These are phyloP conservation scores for Drosophila neotestacea DNA, from an alignment of 2,888 invertebrate genomes.

Conservation along the genomic window DNA sequence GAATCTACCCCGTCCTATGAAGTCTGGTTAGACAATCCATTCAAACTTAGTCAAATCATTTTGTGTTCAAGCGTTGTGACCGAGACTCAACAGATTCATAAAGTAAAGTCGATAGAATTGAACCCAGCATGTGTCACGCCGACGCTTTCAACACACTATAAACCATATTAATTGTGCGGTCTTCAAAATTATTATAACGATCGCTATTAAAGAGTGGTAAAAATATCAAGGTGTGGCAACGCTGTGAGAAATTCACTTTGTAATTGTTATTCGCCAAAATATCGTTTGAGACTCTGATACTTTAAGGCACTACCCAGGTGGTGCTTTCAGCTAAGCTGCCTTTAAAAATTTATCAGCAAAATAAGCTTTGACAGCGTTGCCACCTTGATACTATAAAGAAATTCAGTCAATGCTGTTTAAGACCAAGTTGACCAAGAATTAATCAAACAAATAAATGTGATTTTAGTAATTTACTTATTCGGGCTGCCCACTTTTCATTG, in stretches of 20 bases:
- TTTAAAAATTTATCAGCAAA: too few species aligned
- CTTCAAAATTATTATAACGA: too few species aligned
- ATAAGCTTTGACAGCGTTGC: not conserved
- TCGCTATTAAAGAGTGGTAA: not conserved
- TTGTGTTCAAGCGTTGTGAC: conserved; percentile 17
- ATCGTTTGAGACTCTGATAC: not conserved
- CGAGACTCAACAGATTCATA: conserved; percentile 32
- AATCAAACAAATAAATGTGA: not conserved
- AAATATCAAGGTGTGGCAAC: not conserved
- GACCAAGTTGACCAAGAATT: not conserved
- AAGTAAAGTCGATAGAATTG: conserved; percentile 19
- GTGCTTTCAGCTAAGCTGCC: too few species aligned
- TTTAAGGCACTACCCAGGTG: too few species aligned
- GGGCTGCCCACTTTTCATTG: not conserved
- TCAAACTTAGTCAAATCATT: conserved; percentile 45
- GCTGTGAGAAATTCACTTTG: not conserved
- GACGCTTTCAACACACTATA: not conserved
- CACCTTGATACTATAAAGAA: not conserved
- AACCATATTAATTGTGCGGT: not conserved
- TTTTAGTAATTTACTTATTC: not conserved
- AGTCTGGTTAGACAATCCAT: conserved; percentile 1
- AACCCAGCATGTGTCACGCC: not conserved
- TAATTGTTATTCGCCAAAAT: not conserved
- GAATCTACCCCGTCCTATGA: too few species aligned
- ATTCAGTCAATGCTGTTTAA: not conserved